A percentile compares a stretch with the other conserved stretches of the same genome.
Conservation (phyloP, 2,113 vertebrate genomes). For the Serilophus lunatus region DNA sequence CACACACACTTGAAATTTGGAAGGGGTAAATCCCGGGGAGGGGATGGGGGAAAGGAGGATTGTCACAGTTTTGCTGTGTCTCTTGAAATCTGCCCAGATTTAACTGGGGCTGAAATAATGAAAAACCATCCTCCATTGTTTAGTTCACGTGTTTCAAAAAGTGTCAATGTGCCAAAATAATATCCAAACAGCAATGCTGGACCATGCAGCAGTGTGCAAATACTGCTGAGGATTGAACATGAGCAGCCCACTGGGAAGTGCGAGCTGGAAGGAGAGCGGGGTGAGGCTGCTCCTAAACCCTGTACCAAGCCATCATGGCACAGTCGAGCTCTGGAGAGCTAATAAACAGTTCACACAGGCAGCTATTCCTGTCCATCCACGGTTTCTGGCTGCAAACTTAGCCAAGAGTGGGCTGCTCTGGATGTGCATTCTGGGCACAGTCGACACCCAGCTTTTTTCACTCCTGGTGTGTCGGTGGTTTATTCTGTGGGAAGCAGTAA, state of each 20-base stretch:
- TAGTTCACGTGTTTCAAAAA: background rate
- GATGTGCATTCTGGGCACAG: rapidly evolving
- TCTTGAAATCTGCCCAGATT: background rate
- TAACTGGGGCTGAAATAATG: background rate
- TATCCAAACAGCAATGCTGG: background rate
- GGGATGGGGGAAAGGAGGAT: background rate
- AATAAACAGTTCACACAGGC: background rate
- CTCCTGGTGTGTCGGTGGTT: background rate
- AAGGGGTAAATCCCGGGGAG: too few species aligned
- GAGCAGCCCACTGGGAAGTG: background rate
- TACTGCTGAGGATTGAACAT: background rate
- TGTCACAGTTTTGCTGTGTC: background rate
- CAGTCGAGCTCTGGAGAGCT: background rate
- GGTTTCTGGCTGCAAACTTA: too few species aligned
- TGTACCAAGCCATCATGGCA: rapidly evolving
- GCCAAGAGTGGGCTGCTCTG: background rate
- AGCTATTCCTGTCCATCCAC: background rate
- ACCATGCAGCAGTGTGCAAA: background rate
- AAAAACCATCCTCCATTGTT: background rate
- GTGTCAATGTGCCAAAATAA: background rate
- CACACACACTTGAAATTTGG: background rate
- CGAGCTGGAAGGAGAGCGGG: background rate
- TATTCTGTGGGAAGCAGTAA: background rate
- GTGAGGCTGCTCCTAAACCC: background rate
- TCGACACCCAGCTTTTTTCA: background rate